Conservation (phyloP, 2,113 vertebrate species). For the Rafetus swinhoei region DNA sequence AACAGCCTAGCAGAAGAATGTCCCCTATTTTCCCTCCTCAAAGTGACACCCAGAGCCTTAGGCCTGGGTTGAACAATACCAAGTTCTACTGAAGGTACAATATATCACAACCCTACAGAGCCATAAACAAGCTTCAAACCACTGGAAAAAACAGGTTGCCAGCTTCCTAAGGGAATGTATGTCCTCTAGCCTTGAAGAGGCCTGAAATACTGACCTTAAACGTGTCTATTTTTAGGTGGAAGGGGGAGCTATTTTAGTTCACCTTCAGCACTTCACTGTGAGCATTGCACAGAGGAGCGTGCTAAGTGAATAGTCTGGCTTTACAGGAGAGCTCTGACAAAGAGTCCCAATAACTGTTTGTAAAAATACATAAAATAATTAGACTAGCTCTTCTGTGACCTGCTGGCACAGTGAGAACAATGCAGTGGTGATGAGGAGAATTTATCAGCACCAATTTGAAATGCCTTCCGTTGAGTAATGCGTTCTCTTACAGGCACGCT, state of each 20-base stretch:
- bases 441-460: background rate
- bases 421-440: fast-evolving
- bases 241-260: background rate
- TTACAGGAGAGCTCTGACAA: background rate
- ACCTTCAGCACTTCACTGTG: background rate
- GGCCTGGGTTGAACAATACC: background rate
- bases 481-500: background rate
- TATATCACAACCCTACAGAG: background rate
- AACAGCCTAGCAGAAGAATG: background rate
- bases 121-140: background rate
- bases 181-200: background rate
- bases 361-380: background rate
- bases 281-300: background rate
- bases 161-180: background rate
- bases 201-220: background rate
- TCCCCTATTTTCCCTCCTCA: background rate
- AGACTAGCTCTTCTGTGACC: background rate
- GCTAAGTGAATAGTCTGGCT: background rate
- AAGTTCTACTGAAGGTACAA: background rate
- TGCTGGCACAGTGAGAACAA: fast-evolving
- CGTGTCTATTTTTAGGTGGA: background rate
- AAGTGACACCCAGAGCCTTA: background rate
- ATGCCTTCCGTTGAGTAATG: background rate
- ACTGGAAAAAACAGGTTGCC: background rate
- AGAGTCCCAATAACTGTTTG: background rate